A percentile compares a stretch with the other conserved stretches of the same genome.
phyloP scores from a whole-genome alignment of 2,888 invertebrate species.

The Stegana nigrithorax region DNA sequence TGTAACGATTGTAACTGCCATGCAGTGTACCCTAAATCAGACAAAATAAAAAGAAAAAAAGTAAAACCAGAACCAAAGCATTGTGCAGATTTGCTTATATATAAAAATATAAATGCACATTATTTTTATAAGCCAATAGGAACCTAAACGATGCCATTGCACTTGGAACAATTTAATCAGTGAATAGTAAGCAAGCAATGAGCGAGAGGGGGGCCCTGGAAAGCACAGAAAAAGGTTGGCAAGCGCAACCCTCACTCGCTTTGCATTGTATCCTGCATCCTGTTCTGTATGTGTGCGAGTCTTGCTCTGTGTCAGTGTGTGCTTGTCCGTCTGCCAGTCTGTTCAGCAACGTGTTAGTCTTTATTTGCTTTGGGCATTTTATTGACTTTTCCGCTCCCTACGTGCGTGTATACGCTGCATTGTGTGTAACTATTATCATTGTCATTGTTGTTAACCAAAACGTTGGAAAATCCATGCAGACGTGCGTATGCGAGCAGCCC shows the following conservation, averaged over 20 bases:
- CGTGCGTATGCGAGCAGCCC: too few relatives aligned
- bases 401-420: slow-evolving; percentile 18
- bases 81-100: too few relatives aligned
- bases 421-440: slow-evolving; percentile 31
- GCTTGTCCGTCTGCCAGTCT: neutral
- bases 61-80: too few relatives aligned
- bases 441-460: slow-evolving; percentile 54
- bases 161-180: slow-evolving; percentile 54
- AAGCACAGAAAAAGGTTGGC: slow-evolving; percentile 18
- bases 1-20: too few relatives aligned
- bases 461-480: slow-evolving; percentile 52
- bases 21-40: slow-evolving; percentile 26
- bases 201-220: too few relatives aligned
- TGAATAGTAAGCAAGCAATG: too few relatives aligned
- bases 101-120: too few relatives aligned
- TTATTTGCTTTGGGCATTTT: slow-evolving; percentile 38
- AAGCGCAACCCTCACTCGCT: neutral
- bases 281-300: slow-evolving; percentile 23
- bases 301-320: slow-evolving; percentile 13
- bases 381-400: slow-evolving; percentile 42
- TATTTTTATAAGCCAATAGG: too few relatives aligned
- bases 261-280: slow-evolving; percentile 31
- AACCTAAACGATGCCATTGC: slow-evolving; percentile 26
- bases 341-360: slow-evolving; percentile 16
- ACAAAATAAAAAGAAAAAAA: too few relatives aligned